A percentile compares a stretch with the other conserved stretches of the same genome.
These are phyloP conservation scores for Bergia puertoricense DNA, from an alignment of 92 coral and sea anemone species.

Conservation along the genomic window DNA sequence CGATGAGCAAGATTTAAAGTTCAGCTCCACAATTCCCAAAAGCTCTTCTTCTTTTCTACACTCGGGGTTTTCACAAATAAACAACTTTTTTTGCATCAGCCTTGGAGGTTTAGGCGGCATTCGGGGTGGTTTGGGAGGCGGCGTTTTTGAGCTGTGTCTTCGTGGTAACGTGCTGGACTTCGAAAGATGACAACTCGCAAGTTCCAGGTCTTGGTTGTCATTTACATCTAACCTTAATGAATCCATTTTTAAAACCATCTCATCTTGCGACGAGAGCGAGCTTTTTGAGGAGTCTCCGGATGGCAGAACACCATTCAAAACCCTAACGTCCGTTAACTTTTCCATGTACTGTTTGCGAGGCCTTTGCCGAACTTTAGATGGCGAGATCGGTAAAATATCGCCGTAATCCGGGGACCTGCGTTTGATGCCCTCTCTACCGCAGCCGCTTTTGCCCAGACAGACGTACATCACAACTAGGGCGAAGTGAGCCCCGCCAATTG, in stretches of 20 bases:
- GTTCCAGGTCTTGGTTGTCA: slow-evolving; percentile 51
- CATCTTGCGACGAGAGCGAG: slow-evolving; percentile 38
- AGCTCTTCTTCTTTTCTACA: slow-evolving; percentile 90
- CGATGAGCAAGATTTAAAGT: slow-evolving; percentile 92
- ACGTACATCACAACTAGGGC: slow-evolving; percentile 71
- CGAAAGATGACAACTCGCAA: slow-evolving; percentile 40
- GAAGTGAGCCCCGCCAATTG: slow-evolving; percentile 21
- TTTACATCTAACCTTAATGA: slow-evolving; percentile 68
- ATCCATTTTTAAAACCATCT: slow-evolving; percentile 49
- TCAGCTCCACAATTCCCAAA: slow-evolving; percentile 89
- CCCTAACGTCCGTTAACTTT: slow-evolving; percentile 33
- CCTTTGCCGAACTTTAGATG: slow-evolving; percentile 65
- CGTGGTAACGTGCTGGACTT: slow-evolving; percentile 83
- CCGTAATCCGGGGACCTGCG: slow-evolving; percentile 84
- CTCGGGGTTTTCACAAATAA: slow-evolving; percentile 88
- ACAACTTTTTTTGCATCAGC: slow-evolving; percentile 88
- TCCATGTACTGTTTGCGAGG: slow-evolving; percentile 27
- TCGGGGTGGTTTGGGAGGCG: slow-evolving; percentile 86
- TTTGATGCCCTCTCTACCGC: slow-evolving; percentile 58
- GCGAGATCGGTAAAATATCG: slow-evolving; percentile 86
- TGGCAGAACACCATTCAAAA: slow-evolving; percentile 43
- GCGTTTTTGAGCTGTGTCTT: slow-evolving; percentile 71
- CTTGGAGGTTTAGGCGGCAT: slow-evolving; percentile 98
- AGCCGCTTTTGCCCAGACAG: slow-evolving; percentile 79
- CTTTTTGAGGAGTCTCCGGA: slow-evolving; percentile 52